Base-by-base conservation (phyloP, 2,888 invertebrate species). In the Deilephila porcellus region DNA sequence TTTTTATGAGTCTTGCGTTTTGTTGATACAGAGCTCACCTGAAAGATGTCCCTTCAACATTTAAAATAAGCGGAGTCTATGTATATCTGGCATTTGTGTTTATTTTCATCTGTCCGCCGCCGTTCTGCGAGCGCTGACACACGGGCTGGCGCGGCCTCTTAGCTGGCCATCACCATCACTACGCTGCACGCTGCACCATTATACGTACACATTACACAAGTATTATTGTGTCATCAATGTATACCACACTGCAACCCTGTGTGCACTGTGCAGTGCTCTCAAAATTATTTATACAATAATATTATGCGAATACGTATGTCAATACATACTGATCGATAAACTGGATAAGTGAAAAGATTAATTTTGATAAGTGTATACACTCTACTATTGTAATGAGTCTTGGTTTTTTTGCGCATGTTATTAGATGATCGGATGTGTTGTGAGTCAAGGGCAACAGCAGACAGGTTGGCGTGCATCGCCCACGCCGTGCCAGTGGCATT, bases 11-110 rank as follows among this genome's bases (percentile, higher is more conserved):
- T 32, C 32, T 32, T 32, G 32, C 4, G 45, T 45, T 45, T 56
- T 56, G n/a, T 56, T 56, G 19, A 56, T n/a, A 19, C n/a, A n/a
- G 45, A 3, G 45, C 2, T 45, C 56, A 17, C 19, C n/a, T 56
- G 7, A 56, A 56, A 56, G 56, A 19, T 56, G 56, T 56, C n/a
- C 56, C 56, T n/a, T 17, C 56, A 56, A 56, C 56, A 56, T 56
- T 56, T 56, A 45, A 20, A 17, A 45, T 25, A 17, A 20, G 45
- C 67, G 17, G 64, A 20, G 76, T 74, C 81, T 85, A 83, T 81
- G 80, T 81, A 81, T 83, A 83, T 77, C 82, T 85, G 84, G 83
- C 85, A 85, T 85, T 85, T 76, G 73, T 53, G 80, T 81, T 82
- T 82, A 81, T 83, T 83, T 83, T 80, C 67, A 67, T 52, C 45